Base-by-base conservation (phyloP, 2,888 invertebrate genomes). In the Spilosoma lubricipeda region DNA sequence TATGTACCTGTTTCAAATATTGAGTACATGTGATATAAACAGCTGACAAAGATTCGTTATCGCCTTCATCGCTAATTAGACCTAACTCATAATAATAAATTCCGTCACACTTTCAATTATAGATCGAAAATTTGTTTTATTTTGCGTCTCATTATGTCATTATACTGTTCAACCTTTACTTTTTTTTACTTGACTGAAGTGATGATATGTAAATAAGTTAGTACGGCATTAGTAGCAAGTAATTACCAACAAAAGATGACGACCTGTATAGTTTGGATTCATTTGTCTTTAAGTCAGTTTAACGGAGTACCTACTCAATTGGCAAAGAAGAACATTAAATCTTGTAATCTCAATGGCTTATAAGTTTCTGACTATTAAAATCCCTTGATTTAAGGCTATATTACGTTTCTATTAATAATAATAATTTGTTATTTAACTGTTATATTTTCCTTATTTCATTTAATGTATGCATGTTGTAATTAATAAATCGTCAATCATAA, bases 21-120 rank as follows among this genome's bases (percentile, higher is more conserved):
- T 23, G 23, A n/a, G 52, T 20, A 56, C 9, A 20, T 9, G 52
- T 56, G 9, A 23, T n/a, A 56, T 56, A 8, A 56, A 56, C 52
- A 56, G 52, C 52, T 56, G n/a, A 56, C 52, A 8, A 52, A 23
- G 0, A 52, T 52, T 8, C 23, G 9, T n/a, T 56, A 56, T 56
- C 52, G 52, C 52, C 11, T 23, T 56, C 23, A 56, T n/a, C n/a
- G 11, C n/a, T 56, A 23, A 56, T 56, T 56, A 56, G 52, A 56
- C 52, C 52, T 52, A 52, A 52, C 52, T n/a, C 52, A 56, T 52
- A 52, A n/a, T 56, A 56, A n/a, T 56, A 56, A 23, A 56, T 56
- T 56, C 23, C 52, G 52, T 56, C 8, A 56, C 52, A n/a, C 52
- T 56, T 56, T n/a, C 3, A 8, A 56, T 56, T 56, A n/a, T 20